phyloP scores from a whole-genome alignment of 37 sponge, comb jelly and placozoan species.

The Theonella swinhoei region DNA sequence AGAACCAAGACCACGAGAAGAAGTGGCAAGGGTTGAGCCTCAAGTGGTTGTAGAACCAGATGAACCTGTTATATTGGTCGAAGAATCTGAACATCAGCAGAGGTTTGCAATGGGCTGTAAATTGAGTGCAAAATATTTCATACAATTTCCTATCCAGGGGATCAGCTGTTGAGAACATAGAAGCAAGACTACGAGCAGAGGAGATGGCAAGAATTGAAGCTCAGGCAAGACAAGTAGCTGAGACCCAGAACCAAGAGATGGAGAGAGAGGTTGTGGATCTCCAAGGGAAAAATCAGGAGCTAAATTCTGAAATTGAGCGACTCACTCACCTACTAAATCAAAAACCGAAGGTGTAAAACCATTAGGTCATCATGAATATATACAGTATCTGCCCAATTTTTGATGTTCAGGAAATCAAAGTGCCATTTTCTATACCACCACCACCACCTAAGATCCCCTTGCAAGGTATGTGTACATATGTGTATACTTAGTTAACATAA shows the following conservation, averaged over 20 bases:
- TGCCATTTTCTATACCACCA: conserved; percentile 6
- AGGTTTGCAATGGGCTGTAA: neutral
- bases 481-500: neutral
- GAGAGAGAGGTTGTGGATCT: conserved; percentile 13
- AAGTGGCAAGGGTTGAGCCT: no score
- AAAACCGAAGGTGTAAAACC: neutral
- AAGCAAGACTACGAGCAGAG: neutral
- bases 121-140: no score
- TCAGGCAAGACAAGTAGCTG: neutral
- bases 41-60: no score
- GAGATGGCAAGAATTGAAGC: neutral
- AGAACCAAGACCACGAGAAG: no score
- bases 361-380: neutral
- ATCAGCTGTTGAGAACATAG: neutral
- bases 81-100: neutral
- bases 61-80: no score
- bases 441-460: neutral
- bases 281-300: conserved; percentile 13
- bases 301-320: neutral
- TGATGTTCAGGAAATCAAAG: neutral
- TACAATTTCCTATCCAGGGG: neutral
- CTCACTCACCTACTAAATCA: conserved; percentile 14
- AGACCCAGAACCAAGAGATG: neutral
- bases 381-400: neutral
- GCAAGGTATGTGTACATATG: neutral